Evolutionary conservation across 2,797 vertebrate species (phyloP), one percentile per base, ranked within the genome.

Genomic region (Mus minutoides): DNA sequence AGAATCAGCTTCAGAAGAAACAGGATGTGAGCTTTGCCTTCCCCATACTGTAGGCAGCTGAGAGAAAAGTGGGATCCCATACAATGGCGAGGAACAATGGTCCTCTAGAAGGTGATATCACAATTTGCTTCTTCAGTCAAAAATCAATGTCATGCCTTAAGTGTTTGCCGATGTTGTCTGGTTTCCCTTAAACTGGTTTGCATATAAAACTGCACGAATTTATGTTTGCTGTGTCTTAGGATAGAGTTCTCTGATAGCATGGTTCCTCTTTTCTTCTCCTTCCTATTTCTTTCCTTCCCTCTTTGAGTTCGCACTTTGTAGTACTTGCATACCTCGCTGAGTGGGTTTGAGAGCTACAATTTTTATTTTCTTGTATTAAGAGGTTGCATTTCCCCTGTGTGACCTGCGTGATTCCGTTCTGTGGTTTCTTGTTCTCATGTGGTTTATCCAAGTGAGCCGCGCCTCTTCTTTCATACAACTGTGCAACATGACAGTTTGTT

Each of bases 241-340:
- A 89, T 78, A 89, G 8, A 79, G 7, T 88, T 88, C n/a, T 83
- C 19, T 34, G 34, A 79, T 29, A 56, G 52, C 73, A 46, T 73
- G 40, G 69, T 97, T 97, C 93, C 76, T 87, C 31, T 88, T 94
- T 95, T 46, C 17, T 1, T 52, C 90, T 86, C 34, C 83, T 94
- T 95, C 93, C 89, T 86, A 0, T 88, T 93, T 92, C 6, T 96
- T 86, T 40, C 34, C 26, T 0, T 17, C 54, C 56, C 0, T 0
- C 3, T 92, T 75, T 80, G 49, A 95, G 49, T 94, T 91, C 64
- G 58, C 34, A 5, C 54, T 96, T 79, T 7, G 52, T 56, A 49
- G 10, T 1, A 40, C 29, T 77, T 88, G 62, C 46, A 49, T 29
- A 46, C 16, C 2, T 3, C 1, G 0, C 2, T 31, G 13, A 60